Percentiles rank a stretch among this genome's conserved stretches.
Evolutionary conservation across 2,113 vertebrate genomes (phyloP).

Genomic region (Glaucomys volans): DNA sequence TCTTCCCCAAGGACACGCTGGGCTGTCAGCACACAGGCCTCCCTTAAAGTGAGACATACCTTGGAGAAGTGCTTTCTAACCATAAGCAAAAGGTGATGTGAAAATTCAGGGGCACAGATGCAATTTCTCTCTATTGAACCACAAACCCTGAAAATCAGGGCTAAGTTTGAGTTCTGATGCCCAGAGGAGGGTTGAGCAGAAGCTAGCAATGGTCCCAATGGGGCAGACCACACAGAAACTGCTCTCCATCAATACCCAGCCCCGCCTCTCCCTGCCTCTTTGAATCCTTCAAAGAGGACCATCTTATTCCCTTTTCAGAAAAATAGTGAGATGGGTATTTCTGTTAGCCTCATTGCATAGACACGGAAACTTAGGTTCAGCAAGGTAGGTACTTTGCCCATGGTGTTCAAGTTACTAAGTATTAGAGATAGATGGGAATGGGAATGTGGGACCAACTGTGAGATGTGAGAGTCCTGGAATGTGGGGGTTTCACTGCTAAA

Average conservation of each 20-base stretch:
- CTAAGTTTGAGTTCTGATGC: not conserved
- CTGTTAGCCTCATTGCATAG: not conserved
- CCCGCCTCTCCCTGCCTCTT: not conserved
- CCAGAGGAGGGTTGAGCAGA: not conserved
- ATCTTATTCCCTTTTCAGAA: not conserved
- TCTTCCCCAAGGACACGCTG: not conserved
- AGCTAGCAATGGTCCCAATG: not conserved
- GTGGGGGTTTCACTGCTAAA: not conserved
- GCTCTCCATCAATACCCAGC: accelerated
- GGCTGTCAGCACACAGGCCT: not conserved
- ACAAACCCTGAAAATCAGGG: not conserved
- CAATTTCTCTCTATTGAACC: not conserved
- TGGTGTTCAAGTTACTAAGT: not conserved
- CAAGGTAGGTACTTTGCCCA: not conserved
- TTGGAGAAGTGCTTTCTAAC: not conserved
- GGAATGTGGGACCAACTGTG: not conserved
- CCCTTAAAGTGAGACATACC: not conserved
- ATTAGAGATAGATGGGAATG: not conserved
- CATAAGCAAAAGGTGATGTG: not conserved
- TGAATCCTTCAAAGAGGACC: not conserved
- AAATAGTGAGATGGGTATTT: not conserved
- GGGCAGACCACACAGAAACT: not conserved
- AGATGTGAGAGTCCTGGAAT: not conserved
- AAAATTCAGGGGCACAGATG: not conserved
- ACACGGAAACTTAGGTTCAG: not conserved